These are phyloP conservation scores for Margaritifera margaritifera DNA, from an alignment of 2,888 invertebrate genomes.

Conservation along the genomic window DNA sequence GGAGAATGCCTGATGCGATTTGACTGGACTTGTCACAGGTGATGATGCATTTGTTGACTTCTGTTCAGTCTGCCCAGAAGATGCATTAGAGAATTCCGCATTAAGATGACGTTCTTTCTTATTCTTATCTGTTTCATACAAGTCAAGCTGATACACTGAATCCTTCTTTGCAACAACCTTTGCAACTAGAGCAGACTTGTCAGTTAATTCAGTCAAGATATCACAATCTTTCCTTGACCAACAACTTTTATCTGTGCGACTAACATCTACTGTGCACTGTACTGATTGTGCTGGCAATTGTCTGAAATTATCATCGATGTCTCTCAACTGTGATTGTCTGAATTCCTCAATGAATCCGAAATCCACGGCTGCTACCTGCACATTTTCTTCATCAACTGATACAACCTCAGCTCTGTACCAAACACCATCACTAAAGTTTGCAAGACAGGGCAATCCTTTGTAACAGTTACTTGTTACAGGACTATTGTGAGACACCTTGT, in stretches of 20 bases:
- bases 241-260: constrained; percentile 16
- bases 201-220: constrained; percentile 31
- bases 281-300: constrained; percentile 40
- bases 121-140: constrained; percentile 42
- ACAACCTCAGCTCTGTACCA: constrained; percentile 39
- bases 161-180: constrained; percentile 37
- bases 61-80: constrained; percentile 4
- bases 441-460: constrained; percentile 33
- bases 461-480: constrained; percentile 21
- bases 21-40: background rate
- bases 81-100: constrained; percentile 24
- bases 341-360: constrained; percentile 44
- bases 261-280: constrained; percentile 39
- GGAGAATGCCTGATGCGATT: background rate
- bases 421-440: constrained; percentile 40
- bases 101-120: constrained; percentile 40
- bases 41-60: constrained; percentile 3
- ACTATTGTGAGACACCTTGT: constrained; percentile 36
- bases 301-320: constrained; percentile 27
- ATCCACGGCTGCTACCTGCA: constrained; percentile 40
- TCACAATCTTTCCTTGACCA: constrained; percentile 35
- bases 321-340: constrained; percentile 19
- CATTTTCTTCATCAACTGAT: constrained; percentile 16
- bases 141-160: constrained; percentile 38
- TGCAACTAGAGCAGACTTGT: constrained; percentile 36